Conservation (phyloP, 2,113 vertebrate species). For the Protobothrops mucrosquamatus region DNA sequence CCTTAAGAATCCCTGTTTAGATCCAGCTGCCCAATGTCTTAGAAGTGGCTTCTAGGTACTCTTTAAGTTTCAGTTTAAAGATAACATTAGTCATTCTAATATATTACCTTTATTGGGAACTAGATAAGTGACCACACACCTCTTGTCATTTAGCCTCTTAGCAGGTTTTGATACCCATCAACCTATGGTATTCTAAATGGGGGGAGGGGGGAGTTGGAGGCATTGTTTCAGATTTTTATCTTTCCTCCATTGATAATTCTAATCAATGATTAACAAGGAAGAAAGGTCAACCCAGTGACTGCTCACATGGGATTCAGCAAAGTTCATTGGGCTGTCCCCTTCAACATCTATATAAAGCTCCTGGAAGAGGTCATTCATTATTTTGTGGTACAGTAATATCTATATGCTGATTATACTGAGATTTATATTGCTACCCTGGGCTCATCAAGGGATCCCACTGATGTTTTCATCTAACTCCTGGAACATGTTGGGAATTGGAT, state of each 20-base stretch:
- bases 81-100: not conserved
- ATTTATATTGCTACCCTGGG: not conserved
- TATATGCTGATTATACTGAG: not conserved
- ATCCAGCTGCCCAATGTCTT: not conserved
- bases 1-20: not conserved
- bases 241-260: not conserved
- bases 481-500: not conserved
- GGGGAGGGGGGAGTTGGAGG: not conserved
- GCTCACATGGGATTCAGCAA: not conserved
- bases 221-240: not conserved
- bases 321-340: not conserved
- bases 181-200: not conserved
- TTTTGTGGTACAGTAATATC: not conserved
- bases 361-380: not conserved
- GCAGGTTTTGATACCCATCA: not conserved
- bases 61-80: not conserved
- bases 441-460: not conserved
- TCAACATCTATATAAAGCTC: not conserved
- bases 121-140: not conserved
- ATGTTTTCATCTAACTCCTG: not conserved
- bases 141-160: not conserved
- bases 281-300: not conserved
- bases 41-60: not conserved
- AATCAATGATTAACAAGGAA: not conserved
- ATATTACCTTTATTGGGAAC: not conserved